phyloP scores from a whole-genome alignment of 2,888 invertebrate genomes.

The Criorhina ranunculi region DNA sequence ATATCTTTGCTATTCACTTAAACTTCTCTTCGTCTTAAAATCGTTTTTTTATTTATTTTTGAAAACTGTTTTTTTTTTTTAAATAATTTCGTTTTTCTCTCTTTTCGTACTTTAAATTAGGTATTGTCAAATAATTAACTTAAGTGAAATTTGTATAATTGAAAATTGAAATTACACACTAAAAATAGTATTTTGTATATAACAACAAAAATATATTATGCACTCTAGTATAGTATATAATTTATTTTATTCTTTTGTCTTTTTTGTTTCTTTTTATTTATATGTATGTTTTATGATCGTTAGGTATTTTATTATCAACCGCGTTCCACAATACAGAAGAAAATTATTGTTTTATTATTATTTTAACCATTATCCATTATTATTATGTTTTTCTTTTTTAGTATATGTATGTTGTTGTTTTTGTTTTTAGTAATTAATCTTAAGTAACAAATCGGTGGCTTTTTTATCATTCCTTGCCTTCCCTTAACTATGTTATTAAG shows the following conservation, averaged over 20 bases:
- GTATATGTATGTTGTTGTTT: conserved; percentile 35
- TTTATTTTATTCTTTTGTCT: conserved; percentile 63
- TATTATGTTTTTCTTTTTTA: conserved; percentile 34
- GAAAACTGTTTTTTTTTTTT: conserved; percentile 48
- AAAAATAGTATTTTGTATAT: conserved; percentile 76
- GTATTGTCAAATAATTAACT: conserved; percentile 77
- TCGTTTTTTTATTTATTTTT: conserved; percentile 54
- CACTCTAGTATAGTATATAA: conserved; percentile 76
- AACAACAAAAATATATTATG: conserved; percentile 77
- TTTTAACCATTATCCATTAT: conserved; percentile 34
- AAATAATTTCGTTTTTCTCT: conserved; percentile 43
- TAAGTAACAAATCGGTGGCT: conserved; percentile 77
- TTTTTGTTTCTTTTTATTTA: conserved; percentile 35
- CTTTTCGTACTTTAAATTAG: conserved; percentile 67
- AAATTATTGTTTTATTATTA: conserved; percentile 59
- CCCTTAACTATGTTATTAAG: conserved; percentile 68
- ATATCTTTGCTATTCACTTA: conserved; percentile 66
- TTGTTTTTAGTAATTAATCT: conserved; percentile 62
- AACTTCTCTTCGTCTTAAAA: conserved; percentile 63
- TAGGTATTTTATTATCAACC: conserved; percentile 74
- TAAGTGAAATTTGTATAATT: conserved; percentile 76
- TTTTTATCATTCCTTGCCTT: conserved; percentile 76
- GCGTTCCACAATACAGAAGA: conserved; percentile 71
- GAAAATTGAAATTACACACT: conserved; percentile 76
- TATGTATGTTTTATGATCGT: conserved; percentile 67